Percentiles rank a stretch among this genome's conserved stretches.
Conservation (phyloP, 2,797 vertebrate genomes). For the Hydrocynus forskahlii region DNA sequence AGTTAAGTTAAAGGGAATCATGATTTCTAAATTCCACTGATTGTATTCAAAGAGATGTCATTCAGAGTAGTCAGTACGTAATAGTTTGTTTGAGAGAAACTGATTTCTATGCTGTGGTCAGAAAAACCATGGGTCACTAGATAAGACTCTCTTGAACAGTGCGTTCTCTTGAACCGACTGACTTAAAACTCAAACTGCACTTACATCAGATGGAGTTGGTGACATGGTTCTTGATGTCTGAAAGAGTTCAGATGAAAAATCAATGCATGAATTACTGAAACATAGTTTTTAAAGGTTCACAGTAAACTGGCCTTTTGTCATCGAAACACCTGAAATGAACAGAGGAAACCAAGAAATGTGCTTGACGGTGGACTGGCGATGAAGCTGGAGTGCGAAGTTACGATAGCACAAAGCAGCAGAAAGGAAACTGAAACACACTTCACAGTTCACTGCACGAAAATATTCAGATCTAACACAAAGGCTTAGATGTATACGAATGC, state of each 20-base stretch:
- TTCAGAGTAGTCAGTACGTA: too few relatives aligned
- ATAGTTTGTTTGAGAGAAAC: too few relatives aligned
- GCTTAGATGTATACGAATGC: neutral
- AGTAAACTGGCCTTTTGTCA: neutral
- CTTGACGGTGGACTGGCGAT: neutral
- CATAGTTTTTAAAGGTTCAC: too few relatives aligned
- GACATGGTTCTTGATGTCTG: constrained; percentile 87
- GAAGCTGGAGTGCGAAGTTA: neutral
- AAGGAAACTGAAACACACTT: neutral
- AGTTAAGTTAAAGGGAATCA: too few relatives aligned
- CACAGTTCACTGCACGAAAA: neutral
- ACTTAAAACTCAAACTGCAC: constrained; percentile 55
- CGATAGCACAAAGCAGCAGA: constrained; percentile 1
- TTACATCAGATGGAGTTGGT: constrained; percentile 86
- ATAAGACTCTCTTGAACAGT: too few relatives aligned
- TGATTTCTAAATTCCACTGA: too few relatives aligned
- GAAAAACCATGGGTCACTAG: too few relatives aligned
- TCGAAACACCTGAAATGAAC: neutral
- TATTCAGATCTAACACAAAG: neutral
- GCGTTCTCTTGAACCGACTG: neutral
- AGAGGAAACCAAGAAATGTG: neutral
- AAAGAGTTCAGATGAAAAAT: constrained; percentile 54
- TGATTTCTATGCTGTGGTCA: too few relatives aligned
- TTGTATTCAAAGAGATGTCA: too few relatives aligned
- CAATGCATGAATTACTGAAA: neutral